Evolutionary conservation across 2,797 vertebrate genomes (phyloP), one percentile per base, ranked within the genome.

Genomic region (Acipenser oxyrinchus): DNA sequence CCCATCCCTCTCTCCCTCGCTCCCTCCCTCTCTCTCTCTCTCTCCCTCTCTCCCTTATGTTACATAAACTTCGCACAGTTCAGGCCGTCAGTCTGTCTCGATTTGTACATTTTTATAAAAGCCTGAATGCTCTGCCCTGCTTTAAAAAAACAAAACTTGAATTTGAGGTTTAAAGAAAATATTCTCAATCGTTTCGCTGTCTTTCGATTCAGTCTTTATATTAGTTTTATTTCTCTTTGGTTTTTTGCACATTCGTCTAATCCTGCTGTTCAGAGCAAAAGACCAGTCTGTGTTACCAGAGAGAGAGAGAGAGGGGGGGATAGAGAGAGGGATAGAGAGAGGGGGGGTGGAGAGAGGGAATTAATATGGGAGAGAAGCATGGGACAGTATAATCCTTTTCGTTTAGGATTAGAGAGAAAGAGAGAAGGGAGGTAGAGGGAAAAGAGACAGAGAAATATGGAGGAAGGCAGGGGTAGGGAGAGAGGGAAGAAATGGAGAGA

Each of bases 341-440:
- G 80, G 75, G 71, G 71, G 78, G 73, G 70, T 13, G 62, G 52
- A 57, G 66, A 74, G 70, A 66, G 68, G 68, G 75, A 82, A 83
- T 77, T 85, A 81, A 83, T 76, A 70, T 18, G 75, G 76, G 75
- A 70, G 63, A 69, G 70, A 78, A 78, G 76, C 76, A 78, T 79
- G 75, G 79, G 71, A 78, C 65, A 76, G 66, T 76, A 78, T 83
- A 88, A 88, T 89, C 88, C 88, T 81, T 64, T n/a, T 72, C 79
- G 80, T 87, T 87, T 82, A 78, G 86, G 88, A 90, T 91, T 90
- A 88, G 77, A 80, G 74, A 60, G 70, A 69, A 67, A 79, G 75
- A 78, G n/a, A n/a, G n/a, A n/a, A n/a, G 65, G 63, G 51, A 51
- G 68, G 65, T 70, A 69, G 72, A 10, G 63, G 63, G 60, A 66